A percentile compares a stretch with the other conserved stretches of the same genome.
Conservation (phyloP, 2,888 invertebrate species). For the Drosophila mettleri region DNA sequence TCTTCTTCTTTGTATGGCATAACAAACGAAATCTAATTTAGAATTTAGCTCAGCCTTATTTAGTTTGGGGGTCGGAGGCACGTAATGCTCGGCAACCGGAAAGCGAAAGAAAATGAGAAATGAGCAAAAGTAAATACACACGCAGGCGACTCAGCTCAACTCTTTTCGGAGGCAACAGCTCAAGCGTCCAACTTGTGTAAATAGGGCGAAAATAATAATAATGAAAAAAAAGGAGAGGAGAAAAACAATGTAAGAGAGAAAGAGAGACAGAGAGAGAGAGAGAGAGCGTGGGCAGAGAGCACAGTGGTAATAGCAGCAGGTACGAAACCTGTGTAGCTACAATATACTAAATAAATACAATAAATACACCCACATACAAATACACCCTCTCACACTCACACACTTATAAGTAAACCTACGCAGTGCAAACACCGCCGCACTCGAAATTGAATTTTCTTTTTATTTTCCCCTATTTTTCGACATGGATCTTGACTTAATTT, state of each 20-base stretch:
- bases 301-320: constrained; percentile 14
- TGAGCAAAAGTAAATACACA: constrained; percentile 57
- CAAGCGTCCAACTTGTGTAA: constrained; percentile 51
- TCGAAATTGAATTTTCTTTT: constrained; percentile 62
- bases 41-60: constrained; percentile 54
- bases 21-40: constrained; percentile 66
- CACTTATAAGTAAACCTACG: constrained; percentile 15
- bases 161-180: constrained; percentile 45
- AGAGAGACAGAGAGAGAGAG: neutral
- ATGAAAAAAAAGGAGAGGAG: constrained; percentile 11
- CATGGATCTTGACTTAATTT: constrained; percentile 62
- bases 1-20: constrained; percentile 9
- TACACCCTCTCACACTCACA: constrained; percentile 7
- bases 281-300: neutral
- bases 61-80: constrained; percentile 31
- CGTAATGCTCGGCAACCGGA: constrained; percentile 27
- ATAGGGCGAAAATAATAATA: constrained; percentile 52
- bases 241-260: neutral
- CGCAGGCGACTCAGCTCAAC: constrained; percentile 47
- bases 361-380: constrained; percentile 7
- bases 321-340: constrained; percentile 37
- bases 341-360: constrained; percentile 69
- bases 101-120: constrained; percentile 66
- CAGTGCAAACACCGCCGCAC: constrained; percentile 38
- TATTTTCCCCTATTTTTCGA: constrained; percentile 7